phyloP scores from a whole-genome alignment of 2,113 vertebrate genomes.

The Pyrgilauda ruficollis region DNA sequence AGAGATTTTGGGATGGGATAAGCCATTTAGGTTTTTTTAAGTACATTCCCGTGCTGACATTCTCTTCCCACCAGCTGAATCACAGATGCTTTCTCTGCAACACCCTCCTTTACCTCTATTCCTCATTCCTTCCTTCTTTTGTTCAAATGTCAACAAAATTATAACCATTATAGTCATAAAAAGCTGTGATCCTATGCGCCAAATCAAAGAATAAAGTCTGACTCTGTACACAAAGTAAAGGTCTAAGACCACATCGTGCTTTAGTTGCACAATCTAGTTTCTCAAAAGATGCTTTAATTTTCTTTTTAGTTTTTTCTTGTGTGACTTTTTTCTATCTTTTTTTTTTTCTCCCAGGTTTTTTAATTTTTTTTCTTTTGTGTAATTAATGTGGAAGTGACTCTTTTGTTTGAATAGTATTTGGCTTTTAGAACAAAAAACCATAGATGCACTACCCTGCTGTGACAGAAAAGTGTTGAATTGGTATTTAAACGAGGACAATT shows the following conservation, averaged over 20 bases:
- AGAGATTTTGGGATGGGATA: not conserved
- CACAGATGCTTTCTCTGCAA: not conserved
- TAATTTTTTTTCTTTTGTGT: not conserved
- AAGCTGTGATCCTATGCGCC: not conserved
- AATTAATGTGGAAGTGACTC: constrained; percentile 47
- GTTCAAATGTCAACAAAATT: constrained; percentile 46
- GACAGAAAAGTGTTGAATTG: constrained; percentile 40
- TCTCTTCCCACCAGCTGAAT: not conserved
- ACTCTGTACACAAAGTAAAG: constrained; percentile 26
- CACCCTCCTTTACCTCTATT: not conserved
- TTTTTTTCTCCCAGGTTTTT: not conserved
- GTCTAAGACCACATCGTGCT: not conserved
- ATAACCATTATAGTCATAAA: not conserved
- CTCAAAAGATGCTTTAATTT: constrained; percentile 29
- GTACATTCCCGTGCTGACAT: fast-evolving
- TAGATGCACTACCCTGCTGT: constrained; percentile 49
- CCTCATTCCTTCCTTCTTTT: not conserved
- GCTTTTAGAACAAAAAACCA: constrained; percentile 46
- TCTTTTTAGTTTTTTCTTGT: not conserved
- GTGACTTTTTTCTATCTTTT: not conserved
- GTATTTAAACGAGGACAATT: constrained; percentile 53
- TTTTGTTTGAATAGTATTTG: constrained; percentile 54
- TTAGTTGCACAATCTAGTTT: not conserved
- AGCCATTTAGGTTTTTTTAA: not conserved
- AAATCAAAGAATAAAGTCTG: constrained; percentile 9